These are phyloP conservation scores for Peromyscus melanophrys DNA, from an alignment of 2,797 vertebrate genomes.

Conservation along the genomic window DNA sequence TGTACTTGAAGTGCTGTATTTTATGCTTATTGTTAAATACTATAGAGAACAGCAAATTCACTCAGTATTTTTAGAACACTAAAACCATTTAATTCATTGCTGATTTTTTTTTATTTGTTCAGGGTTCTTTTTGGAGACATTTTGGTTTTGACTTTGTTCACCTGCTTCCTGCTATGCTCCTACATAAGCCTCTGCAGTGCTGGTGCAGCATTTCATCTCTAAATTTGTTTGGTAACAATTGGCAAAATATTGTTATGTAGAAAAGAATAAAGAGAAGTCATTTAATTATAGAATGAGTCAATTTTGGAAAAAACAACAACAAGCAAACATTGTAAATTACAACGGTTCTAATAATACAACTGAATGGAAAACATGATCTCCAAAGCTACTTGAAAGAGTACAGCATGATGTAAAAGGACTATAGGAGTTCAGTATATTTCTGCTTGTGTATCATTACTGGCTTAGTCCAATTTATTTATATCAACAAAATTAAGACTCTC, in stretches of 20 bases:
- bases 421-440: background rate
- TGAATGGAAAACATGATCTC: background rate
- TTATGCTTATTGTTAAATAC: background rate
- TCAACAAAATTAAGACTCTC: background rate
- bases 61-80: background rate
- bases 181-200: background rate
- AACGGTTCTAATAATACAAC: background rate
- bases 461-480: background rate
- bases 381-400: background rate
- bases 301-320: background rate
- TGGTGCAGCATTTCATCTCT: background rate
- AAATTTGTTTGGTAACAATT: background rate
- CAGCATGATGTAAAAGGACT: background rate
- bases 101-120: background rate
- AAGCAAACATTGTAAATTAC: background rate
- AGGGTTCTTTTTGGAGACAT: background rate
- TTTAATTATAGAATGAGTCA: background rate
- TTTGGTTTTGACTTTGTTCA: background rate
- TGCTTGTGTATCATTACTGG: background rate
- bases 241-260: background rate
- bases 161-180: background rate
- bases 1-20: background rate
- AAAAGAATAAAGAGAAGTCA: background rate
- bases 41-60: background rate
- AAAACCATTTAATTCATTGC: background rate